A percentile compares a stretch with the other conserved stretches of the same genome.
Evolutionary conservation across 2,888 invertebrate genomes (phyloP).

Genomic region (Corythucha ciliata): DNA sequence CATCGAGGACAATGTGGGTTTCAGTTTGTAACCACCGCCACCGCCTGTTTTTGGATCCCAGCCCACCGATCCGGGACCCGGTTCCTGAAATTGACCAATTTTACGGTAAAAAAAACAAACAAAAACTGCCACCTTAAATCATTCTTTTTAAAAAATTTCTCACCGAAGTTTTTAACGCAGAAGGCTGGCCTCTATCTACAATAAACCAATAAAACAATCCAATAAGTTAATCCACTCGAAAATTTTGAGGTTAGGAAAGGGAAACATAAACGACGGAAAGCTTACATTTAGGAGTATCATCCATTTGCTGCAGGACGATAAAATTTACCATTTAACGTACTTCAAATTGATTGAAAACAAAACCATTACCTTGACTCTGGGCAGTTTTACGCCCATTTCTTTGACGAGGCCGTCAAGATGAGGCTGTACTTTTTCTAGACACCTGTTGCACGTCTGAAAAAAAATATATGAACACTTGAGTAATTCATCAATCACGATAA

Average conservation of each 20-base stretch:
- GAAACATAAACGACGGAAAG: conserved; percentile 4
- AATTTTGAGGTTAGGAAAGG: conserved; percentile 5
- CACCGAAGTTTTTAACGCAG: background rate
- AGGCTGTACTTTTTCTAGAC: conserved; percentile 28
- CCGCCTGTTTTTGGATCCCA: conserved; percentile 20
- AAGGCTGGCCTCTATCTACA: background rate
- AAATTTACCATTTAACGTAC: background rate
- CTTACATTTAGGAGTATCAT: conserved; percentile 23
- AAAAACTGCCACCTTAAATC: background rate
- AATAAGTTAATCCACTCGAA: background rate
- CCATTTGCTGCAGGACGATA: conserved; percentile 2
- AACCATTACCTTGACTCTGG: conserved; percentile 19
- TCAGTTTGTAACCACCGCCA: conserved; percentile 18
- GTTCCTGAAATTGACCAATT: conserved; percentile 19
- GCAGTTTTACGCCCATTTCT: conserved; percentile 27
- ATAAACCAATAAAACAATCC: background rate
- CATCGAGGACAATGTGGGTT: conserved; percentile 23
- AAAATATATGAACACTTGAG: background rate
- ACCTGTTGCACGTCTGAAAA: conserved; percentile 31
- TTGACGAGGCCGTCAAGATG: conserved; percentile 27
- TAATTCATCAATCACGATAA: too few species aligned
- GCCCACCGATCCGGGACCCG: conserved; percentile 28
- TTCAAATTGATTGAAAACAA: background rate
- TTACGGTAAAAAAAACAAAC: background rate
- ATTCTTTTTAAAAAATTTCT: conserved; percentile 4